Evolutionary conservation across 1,140 invertebrate genomes (phyloP).

Genomic region (Drosophila jambulina): DNA sequence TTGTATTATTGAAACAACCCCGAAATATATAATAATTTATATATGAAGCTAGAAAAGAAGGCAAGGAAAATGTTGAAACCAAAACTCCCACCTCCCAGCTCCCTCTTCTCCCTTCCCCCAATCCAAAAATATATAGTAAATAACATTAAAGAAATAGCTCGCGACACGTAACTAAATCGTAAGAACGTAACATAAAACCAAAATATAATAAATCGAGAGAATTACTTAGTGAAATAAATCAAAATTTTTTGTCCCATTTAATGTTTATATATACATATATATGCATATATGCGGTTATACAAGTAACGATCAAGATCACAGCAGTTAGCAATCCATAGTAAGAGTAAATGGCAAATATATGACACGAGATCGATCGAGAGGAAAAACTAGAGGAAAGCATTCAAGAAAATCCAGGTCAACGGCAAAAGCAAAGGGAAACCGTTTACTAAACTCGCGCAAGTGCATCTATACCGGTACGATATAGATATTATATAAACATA

Average conservation of each 20-base stretch:
- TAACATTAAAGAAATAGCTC: constrained; percentile 33
- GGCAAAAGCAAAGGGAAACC: constrained; percentile 10
- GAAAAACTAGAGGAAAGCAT: constrained; percentile 1
- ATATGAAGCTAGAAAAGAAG: background rate
- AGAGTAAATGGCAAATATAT: constrained; percentile 13
- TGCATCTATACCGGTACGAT: constrained; percentile 47
- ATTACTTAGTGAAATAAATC: constrained; percentile 77
- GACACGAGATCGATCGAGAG: background rate
- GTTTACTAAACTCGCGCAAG: constrained; percentile 57
- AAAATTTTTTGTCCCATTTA: constrained; percentile 78
- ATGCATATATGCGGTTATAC: constrained; percentile 30
- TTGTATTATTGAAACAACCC: constrained; percentile 51
- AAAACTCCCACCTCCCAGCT: background rate
- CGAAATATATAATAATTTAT: constrained; percentile 11
- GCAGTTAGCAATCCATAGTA: constrained; percentile 39
- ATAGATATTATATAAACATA: constrained; percentile 50
- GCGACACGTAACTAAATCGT: constrained; percentile 42
- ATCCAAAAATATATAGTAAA: constrained; percentile 14
- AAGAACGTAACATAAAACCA: constrained; percentile 16
- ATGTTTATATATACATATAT: constrained; percentile 42
- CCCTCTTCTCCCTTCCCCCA: background rate
- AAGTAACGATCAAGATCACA: constrained; percentile 32
- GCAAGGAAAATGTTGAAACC: constrained; percentile 29
- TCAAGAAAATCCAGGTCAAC: background rate
- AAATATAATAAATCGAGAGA: constrained; percentile 43